These are phyloP conservation scores for Cromileptes altivelis DNA, from an alignment of 2,113 vertebrate genomes.

Conservation along the genomic window DNA sequence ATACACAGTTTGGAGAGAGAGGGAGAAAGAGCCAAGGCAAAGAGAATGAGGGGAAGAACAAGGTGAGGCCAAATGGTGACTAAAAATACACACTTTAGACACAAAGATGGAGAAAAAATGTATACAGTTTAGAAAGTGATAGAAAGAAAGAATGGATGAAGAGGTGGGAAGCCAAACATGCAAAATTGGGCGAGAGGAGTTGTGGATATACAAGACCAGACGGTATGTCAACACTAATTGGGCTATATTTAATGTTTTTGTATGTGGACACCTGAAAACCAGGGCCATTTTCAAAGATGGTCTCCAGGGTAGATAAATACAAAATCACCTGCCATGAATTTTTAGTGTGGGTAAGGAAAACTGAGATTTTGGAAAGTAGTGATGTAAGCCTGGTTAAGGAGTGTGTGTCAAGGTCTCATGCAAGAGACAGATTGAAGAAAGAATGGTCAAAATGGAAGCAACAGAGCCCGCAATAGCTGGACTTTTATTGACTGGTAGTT, in stretches of 20 bases:
- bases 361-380: background rate
- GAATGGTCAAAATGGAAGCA: background rate
- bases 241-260: background rate
- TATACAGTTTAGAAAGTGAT: constrained; percentile 57
- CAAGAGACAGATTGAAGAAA: background rate
- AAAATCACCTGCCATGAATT: background rate
- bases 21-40: constrained; percentile 59
- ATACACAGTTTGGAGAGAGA: constrained; percentile 85
- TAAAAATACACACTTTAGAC: constrained; percentile 70
- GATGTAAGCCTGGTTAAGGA: background rate
- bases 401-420: background rate
- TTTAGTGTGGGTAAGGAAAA: constrained; percentile 10
- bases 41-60: constrained; percentile 50
- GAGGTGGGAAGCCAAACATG: constrained; percentile 25
- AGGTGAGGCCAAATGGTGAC: constrained; percentile 68
- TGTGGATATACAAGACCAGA: background rate
- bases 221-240: constrained; percentile 19
- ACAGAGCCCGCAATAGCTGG: background rate
- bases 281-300: background rate
- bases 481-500: too few relatives aligned
- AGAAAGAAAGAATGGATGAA: constrained; percentile 18
- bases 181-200: background rate
- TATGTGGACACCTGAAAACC: constrained; percentile 16
- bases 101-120: constrained; percentile 54
- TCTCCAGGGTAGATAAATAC: constrained; percentile 16